Evolutionary conservation across 2,888 invertebrate genomes (phyloP), one percentile per base, ranked within the genome.

Genomic region (Ophion ventricosus): DNA sequence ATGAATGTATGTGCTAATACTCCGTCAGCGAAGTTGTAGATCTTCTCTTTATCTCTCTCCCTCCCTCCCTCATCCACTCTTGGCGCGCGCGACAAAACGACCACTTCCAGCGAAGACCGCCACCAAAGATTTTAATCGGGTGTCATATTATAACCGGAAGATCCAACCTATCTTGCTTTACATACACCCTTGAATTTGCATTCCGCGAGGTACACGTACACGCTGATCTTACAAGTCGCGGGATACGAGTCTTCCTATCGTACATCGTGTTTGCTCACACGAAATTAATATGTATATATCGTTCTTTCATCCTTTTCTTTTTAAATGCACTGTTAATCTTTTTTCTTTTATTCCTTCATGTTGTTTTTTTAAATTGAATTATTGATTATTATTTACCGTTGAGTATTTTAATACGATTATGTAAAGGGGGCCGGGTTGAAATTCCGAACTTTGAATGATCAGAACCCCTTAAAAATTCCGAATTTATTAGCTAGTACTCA

Each of bases 11-110:
- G 82, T 57, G 76, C 76, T 82, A 77, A 82, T 85, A 67, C 43
- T 80, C 80, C 82, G 80, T 85, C 82, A 85, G 76, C 84, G 56
- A 40, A 61, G 76, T 76, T 80, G 82, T 85, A 85, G 67, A 85
- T 85, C 82, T 84, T 72, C 73, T 56, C 54, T 25, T 25, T 25
- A 20, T 74, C 63, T 69, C 35, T 29, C 56, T 23, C 17, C 25
- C 40, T 64, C 56, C 35, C 59, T 11, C 26, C 43, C 40, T n/a
- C n/a, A 43, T 23, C 1, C 43, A 11, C 66, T 64, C 23, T 54
- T 64, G 14, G 25, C 35, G 54, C 23, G 64, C 35, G 54, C 70
- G 23, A 29, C 64, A 43, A 79, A 72, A 70, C 77, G 66, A 56
- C 20, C 67, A 59, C 66, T 57, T 64, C 57, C 61, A 57, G 56